Evolutionary conservation across 30 jellyfish, hydroid and myxozoan genomes (phyloP), one percentile per base, ranked within the genome.

Genomic region (Rhopilema esculentum): DNA sequence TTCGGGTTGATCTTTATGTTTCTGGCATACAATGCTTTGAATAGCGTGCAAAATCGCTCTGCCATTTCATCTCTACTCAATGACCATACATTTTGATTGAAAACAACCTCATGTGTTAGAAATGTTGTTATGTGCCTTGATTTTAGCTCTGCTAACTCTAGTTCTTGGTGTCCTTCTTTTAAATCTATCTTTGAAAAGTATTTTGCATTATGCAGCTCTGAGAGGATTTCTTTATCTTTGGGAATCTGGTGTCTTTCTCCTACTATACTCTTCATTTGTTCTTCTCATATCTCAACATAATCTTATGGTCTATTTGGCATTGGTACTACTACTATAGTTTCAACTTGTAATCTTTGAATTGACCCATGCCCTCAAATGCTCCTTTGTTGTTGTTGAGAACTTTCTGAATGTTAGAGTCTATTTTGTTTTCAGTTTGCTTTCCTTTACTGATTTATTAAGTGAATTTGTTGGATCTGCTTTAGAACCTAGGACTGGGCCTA

Each of bases 261-360:
- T 66, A 31, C 66, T 48, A 77, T 77, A 65, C 28, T n/a, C 29
- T 62, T 63, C 21, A 9, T 25, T 64, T 7, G 51, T 71, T 66
- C 29, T 66, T 21, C 84, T 21, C 90, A 66, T 64, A 49, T 63
- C 71, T 61, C 27, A 18, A 62, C 70, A 64, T 7, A 61, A 48
- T 26, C 7, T 53, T 25, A 79, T 50, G 15, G 27, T n/a, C 71
- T 26, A 31, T 64, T 66, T 81, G 78, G 78, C 48, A 28, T 81
- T 27, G 91, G 91, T 78, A 78, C 84, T 25, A 78, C 88, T 28
- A 75, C n/a, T n/a, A n/a, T n/a, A n/a, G n/a, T n/a, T n/a, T n/a
- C n/a, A n/a, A n/a, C 74, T 22, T 19, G 21, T n/a, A n/a, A n/a
- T n/a, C n/a, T n/a, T n/a, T n/a, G n/a, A 51, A 15, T 12, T 15